Conservation (phyloP, 2,888 invertebrate genomes). For the Ptychoptera albimana region DNA sequence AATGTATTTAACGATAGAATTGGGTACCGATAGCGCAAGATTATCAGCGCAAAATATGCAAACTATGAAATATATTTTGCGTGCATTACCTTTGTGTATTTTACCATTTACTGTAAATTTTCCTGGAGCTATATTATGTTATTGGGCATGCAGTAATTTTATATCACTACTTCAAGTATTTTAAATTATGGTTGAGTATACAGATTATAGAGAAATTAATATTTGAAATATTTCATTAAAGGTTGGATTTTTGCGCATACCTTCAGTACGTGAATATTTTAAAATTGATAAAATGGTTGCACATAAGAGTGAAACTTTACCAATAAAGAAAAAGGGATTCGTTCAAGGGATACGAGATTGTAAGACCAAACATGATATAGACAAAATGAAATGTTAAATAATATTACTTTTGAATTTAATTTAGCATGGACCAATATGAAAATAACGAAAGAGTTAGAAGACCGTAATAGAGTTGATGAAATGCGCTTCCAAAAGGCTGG, state of each 20-base stretch:
- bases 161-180: constrained; percentile 58
- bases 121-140: constrained; percentile 72
- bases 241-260: constrained; percentile 57
- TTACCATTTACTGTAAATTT: constrained; percentile 79
- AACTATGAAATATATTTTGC: constrained; percentile 55
- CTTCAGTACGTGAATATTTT: constrained; percentile 54
- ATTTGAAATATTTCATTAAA: constrained; percentile 4
- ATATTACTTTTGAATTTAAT: constrained; percentile 12
- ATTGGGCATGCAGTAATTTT: constrained; percentile 81
- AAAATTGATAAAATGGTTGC: constrained; percentile 50
- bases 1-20: constrained; percentile 63
- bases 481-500: constrained; percentile 71
- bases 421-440: constrained; percentile 71
- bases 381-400: neutral
- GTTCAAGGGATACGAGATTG: constrained; percentile 63
- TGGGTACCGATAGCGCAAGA: constrained; percentile 61
- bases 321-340: constrained; percentile 61
- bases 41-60: constrained; percentile 50
- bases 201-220: neutral
- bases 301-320: constrained; percentile 39
- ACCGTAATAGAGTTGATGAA: constrained; percentile 59
- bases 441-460: constrained; percentile 58
- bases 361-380: constrained; percentile 30
- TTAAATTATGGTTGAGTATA: neutral
- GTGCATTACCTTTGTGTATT: constrained; percentile 60